Base-by-base conservation (phyloP, 2,888 invertebrate species). In the Yponomeuta plumbellus region DNA sequence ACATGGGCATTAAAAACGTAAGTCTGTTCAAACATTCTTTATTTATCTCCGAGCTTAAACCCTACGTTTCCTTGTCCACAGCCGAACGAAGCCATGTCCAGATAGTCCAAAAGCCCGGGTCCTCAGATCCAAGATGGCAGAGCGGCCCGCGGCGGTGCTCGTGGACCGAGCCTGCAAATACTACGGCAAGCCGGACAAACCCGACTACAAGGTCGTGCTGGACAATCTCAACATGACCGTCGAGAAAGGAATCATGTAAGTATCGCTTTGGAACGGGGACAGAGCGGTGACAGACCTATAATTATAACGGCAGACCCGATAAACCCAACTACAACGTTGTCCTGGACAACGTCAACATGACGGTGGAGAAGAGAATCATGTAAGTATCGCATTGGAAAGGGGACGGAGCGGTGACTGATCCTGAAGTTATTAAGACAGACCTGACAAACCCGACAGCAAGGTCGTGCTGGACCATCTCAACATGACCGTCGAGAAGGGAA, bases 231-330 rank as follows among this genome's bases (percentile, higher is more conserved):
- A 94, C 78, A 94, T 96, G 95, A 94, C 92, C 22, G 96, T 96
- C 5, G 93, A 94, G 66, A 93, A 91, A 73, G 96, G 96, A 61
- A 93, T 93, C 69, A 96, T 96, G 96, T 96, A 84, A 94, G 96
- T 94, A 75, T 17, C 44, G 0, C 13, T 17, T 52, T 52, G 34
- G 34, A 10, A 34, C 5, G 1, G 6, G 3, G 34, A 34, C 5
- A 34, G 34, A 34, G 26, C 34, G 34, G 6, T 34, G 34, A 34
- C 5, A 8, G 34, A 34, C 8, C 34, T 8, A 4, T 5, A 34
- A 26, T 26, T 26, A 26, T 26, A 26, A 26, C 26, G n/a, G n/a
- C n/a, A n/a, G n/a, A n/a, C n/a, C n/a, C n/a, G n/a, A 2, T 5
- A 26, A 26, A 26, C 26, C 26, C 26, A 5, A 26, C 26, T 26